Base-by-base conservation (phyloP, 1,140 invertebrate genomes). In the Eueides isabella region DNA sequence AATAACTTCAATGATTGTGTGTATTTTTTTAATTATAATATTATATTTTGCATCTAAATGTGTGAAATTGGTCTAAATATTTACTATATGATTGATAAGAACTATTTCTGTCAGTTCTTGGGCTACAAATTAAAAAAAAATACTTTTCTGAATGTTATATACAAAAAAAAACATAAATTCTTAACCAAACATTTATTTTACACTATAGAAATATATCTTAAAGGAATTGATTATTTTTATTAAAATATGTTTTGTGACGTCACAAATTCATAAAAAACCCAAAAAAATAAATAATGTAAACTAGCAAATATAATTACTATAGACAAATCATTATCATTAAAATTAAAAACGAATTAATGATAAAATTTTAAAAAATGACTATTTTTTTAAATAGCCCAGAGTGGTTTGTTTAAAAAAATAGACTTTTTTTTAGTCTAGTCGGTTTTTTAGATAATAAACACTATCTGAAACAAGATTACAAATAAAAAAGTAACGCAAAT, bases 401-500 rank as follows among this genome's bases (percentile, higher is more conserved):
- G n/a, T n/a, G n/a, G n/a, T n/a, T n/a, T n/a, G n/a, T n/a, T n/a
- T n/a, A n/a, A n/a, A n/a, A n/a, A n/a, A n/a, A n/a, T n/a, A n/a
- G n/a, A n/a, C n/a, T n/a, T n/a, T n/a, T n/a, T n/a, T n/a, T n/a
- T n/a, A n/a, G n/a, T n/a, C n/a, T n/a, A n/a, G n/a, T n/a, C n/a
- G n/a, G n/a, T n/a, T n/a, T n/a, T n/a, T n/a, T n/a, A n/a, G n/a
- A n/a, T n/a, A n/a, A n/a, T n/a, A n/a, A n/a, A n/a, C n/a, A n/a
- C n/a, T n/a, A n/a, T n/a, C n/a, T n/a, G n/a, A n/a, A n/a, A n/a
- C n/a, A n/a, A n/a, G n/a, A n/a, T n/a, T n/a, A 33, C 23, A 82
- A 74, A 44, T 30, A 28, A 73, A 75, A 67, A 67, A 74, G 64
- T 74, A 78, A 65, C 48, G 19, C 11, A 55, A 33, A 63, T 28